Conservation (phyloP, 2,888 invertebrate genomes). For the Acleris cristana region DNA sequence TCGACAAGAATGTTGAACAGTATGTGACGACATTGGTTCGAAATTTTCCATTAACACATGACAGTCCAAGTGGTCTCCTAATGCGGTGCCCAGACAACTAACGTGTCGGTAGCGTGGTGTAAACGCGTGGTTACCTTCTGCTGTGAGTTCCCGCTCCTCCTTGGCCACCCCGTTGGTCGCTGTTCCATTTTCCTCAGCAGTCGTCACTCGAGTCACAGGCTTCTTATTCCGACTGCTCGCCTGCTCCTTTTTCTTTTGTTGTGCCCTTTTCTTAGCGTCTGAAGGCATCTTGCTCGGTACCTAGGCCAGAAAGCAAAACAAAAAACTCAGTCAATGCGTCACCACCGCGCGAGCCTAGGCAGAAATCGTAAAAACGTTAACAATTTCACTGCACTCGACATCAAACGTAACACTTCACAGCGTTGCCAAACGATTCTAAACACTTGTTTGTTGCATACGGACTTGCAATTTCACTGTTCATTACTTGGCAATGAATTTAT, state of each 20-base stretch:
- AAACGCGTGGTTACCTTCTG: slow-evolving; percentile 84
- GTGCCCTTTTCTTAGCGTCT: slow-evolving; percentile 98
- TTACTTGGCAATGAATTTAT: neutral
- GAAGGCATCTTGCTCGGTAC: slow-evolving; percentile 92
- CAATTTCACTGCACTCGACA: slow-evolving; percentile 28
- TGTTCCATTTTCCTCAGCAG: slow-evolving; percentile 82
- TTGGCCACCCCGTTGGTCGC: slow-evolving; percentile 64
- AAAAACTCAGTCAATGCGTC: slow-evolving; percentile 39
- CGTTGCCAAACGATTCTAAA: slow-evolving; percentile 18
- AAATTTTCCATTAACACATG: neutral
- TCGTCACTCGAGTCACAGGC: slow-evolving; percentile 78
- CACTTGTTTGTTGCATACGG: slow-evolving; percentile 13
- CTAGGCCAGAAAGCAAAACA: slow-evolving; percentile 47
- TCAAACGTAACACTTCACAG: slow-evolving; percentile 25
- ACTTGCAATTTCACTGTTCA: slow-evolving; percentile 31
- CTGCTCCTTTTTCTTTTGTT: slow-evolving; percentile 98
- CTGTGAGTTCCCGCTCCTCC: slow-evolving; percentile 86
- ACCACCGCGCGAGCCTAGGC: slow-evolving; percentile 21
- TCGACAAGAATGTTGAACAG: too few species aligned
- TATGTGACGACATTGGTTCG: neutral
- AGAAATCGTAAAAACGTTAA: slow-evolving; percentile 32
- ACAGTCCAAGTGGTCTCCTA: too few species aligned
- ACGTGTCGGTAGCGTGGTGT: too few species aligned
- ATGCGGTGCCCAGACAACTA: too few species aligned
- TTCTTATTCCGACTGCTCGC: slow-evolving; percentile 88